phyloP scores from a whole-genome alignment of 1,140 invertebrate species.

The Ceratosolen fusciceps region DNA sequence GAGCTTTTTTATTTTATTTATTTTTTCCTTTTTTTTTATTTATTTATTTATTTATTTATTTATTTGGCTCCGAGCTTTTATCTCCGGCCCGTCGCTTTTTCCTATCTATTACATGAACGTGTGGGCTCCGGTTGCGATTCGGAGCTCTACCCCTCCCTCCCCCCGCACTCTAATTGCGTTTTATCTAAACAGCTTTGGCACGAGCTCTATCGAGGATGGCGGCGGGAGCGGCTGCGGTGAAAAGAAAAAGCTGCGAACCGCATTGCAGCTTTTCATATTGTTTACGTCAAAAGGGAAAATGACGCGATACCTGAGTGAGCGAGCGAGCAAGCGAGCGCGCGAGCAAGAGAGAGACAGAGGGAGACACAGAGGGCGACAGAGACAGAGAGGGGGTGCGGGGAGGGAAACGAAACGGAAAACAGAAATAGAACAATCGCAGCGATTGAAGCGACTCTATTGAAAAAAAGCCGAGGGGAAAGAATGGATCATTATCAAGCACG shows the following conservation, averaged over 20 bases:
- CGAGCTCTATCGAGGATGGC: not conserved
- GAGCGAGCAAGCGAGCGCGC: too few relatives aligned
- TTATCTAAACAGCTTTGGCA: not conserved
- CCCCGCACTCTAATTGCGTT: not conserved
- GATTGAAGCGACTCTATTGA: slow-evolving; percentile 41
- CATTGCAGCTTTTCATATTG: not conserved
- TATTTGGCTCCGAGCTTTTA: too few relatives aligned
- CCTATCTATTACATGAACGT: too few relatives aligned
- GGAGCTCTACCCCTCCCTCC: not conserved
- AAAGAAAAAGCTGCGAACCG: not conserved
- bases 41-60: too few relatives aligned
- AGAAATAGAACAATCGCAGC: slow-evolving; percentile 49
- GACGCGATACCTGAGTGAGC: too few relatives aligned
- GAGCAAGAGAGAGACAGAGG: too few relatives aligned
- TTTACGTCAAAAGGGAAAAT: not conserved
- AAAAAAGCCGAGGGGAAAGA: not conserved
- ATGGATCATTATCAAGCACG: not conserved
- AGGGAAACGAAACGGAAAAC: slow-evolving; percentile 4
- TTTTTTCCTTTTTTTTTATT: too few relatives aligned
- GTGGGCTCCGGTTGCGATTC: not conserved
- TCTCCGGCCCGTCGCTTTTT: too few relatives aligned
- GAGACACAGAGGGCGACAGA: not conserved
- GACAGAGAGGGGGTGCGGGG: not conserved
- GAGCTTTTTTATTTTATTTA: too few relatives aligned
- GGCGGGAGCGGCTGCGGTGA: not conserved